Percentiles rank a stretch among this genome's conserved stretches.
Conservation (phyloP, 2,113 vertebrate genomes). For the Ursus arctos region DNA sequence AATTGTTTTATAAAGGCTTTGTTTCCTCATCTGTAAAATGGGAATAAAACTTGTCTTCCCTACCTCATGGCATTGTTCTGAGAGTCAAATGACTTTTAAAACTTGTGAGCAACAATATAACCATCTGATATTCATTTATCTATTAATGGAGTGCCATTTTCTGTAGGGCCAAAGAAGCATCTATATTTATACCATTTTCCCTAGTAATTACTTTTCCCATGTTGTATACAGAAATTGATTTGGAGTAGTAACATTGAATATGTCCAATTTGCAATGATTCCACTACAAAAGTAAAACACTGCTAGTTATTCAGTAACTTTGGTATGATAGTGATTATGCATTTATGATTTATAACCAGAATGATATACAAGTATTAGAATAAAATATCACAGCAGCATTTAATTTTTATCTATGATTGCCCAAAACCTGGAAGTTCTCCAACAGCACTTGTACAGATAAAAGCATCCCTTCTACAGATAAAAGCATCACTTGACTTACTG, state of each 20-base stretch:
- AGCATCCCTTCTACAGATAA: background rate
- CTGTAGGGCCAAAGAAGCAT: background rate
- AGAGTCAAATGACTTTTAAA: conserved; percentile 59
- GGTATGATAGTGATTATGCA: background rate
- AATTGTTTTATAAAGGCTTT: conserved; percentile 35
- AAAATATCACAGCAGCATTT: conserved; percentile 51
- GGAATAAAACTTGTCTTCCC: background rate
- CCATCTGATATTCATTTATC: conserved; percentile 46
- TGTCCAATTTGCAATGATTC: conserved; percentile 25
- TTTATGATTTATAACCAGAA: conserved; percentile 45
- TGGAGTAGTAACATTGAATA: conserved; percentile 46
- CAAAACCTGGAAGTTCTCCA: conserved; percentile 38
- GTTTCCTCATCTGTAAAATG: conserved; percentile 17
- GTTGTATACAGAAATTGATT: conserved; percentile 19
- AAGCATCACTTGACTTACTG: conserved; percentile 53
- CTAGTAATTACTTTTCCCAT: conserved; percentile 36
- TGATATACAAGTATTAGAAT: conserved; percentile 17
- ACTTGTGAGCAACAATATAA: conserved; percentile 20
- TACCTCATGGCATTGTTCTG: background rate
- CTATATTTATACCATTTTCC: background rate
- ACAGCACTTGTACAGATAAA: background rate
- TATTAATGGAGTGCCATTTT: conserved; percentile 14
- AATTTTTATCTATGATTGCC: conserved; percentile 49
- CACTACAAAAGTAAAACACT: conserved; percentile 18
- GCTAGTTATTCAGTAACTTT: conserved; percentile 35